These are phyloP conservation scores for Lampris incognitus DNA, from an alignment of 2,113 vertebrate genomes.

Conservation along the genomic window DNA sequence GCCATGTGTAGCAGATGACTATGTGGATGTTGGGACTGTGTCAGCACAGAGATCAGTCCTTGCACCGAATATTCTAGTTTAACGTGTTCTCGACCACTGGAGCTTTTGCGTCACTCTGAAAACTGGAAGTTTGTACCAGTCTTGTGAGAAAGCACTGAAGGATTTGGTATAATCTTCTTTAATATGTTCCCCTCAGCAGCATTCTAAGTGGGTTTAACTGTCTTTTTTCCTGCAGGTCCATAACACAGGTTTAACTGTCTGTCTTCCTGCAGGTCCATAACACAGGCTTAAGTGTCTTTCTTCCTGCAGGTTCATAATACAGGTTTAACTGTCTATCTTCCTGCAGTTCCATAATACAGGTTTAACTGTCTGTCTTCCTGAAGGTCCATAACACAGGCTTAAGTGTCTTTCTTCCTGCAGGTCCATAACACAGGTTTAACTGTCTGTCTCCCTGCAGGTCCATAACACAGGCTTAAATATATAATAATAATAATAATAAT, in stretches of 20 bases:
- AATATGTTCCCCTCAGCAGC: slow-evolving; percentile 60
- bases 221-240: slow-evolving; percentile 48
- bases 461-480: slow-evolving; percentile 65
- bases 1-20: background rate
- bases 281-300: no score
- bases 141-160: slow-evolving; percentile 67
- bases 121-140: slow-evolving; percentile 50
- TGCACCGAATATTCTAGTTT: slow-evolving; percentile 28
- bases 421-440: no score
- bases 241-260: background rate
- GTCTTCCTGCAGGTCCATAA: no score
- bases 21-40: background rate
- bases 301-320: no score
- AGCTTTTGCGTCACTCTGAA: slow-evolving; percentile 46
- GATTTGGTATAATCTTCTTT: slow-evolving; percentile 77
- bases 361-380: slow-evolving; percentile 69
- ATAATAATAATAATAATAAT: no score
- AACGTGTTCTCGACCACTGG: slow-evolving; percentile 10
- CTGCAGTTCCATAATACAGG: background rate
- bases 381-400: slow-evolving; percentile 3
- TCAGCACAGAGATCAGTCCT: background rate
- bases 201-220: slow-evolving; percentile 73
- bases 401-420: no score
- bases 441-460: no score
- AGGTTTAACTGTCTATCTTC: no score